Conservation (phyloP, 2,797 vertebrate species). For the Anguilla pacifica region DNA sequence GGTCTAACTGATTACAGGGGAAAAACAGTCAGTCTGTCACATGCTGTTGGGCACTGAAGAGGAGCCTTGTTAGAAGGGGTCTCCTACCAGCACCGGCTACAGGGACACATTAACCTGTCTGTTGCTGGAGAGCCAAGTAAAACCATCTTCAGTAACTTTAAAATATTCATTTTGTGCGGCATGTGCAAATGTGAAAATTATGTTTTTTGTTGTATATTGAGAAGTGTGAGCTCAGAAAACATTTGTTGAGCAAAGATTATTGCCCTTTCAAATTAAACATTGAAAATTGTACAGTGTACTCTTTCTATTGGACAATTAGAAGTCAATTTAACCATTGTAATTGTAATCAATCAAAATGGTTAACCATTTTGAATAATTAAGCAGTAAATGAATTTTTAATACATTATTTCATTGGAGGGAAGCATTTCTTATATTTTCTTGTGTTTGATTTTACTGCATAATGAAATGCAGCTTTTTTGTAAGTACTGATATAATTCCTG, state of each 20-base stretch:
- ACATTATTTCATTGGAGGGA: not conserved
- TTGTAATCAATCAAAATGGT: not conserved
- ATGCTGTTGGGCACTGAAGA: constrained; percentile 56
- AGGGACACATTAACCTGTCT: constrained; percentile 6
- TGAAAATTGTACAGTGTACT: not conserved
- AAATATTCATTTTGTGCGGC: not conserved
- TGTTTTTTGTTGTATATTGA: not conserved
- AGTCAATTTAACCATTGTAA: not conserved
- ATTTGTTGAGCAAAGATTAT: not conserved
- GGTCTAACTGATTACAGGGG: constrained; percentile 64
- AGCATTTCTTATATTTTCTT: not conserved
- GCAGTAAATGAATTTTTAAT: not conserved
- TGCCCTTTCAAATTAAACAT: not conserved
- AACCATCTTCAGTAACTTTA: not conserved
- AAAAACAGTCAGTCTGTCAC: constrained; percentile 64
- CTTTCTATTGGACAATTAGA: not conserved
- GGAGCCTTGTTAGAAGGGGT: constrained; percentile 48
- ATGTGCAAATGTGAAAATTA: not conserved
- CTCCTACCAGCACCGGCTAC: constrained; percentile 16
- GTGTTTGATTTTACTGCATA: not conserved
- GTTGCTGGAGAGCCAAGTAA: not conserved
- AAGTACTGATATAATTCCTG: not conserved
- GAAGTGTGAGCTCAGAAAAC: not conserved
- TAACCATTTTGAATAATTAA: not conserved
- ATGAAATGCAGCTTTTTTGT: not conserved